These are phyloP conservation scores for Cantharis flavilabris DNA, from an alignment of 2,888 invertebrate genomes.

Conservation along the genomic window DNA sequence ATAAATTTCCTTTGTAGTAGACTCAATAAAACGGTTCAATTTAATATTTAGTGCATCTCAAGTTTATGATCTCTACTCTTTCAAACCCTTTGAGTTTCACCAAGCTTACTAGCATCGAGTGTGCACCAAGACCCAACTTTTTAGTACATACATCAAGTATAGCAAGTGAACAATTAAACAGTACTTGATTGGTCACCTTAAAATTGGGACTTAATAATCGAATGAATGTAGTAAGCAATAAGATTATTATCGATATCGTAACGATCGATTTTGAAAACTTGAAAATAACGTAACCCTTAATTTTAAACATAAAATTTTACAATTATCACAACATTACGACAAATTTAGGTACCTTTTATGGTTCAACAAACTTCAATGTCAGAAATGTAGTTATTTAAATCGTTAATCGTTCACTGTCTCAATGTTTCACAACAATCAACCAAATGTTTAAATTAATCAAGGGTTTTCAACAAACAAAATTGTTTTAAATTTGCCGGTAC, in stretches of 20 bases:
- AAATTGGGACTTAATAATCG: not conserved
- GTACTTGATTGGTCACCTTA: not conserved
- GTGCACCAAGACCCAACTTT: not conserved
- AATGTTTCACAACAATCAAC: not conserved
- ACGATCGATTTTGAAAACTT: not conserved
- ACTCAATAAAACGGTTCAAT: not conserved
- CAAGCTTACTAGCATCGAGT: not conserved
- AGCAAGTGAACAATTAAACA: not conserved
- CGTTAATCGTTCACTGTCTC: not conserved
- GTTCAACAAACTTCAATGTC: not conserved
- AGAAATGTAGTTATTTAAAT: not conserved
- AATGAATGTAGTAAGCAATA: not conserved
- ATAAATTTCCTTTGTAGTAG: not conserved
- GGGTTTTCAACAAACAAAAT: not conserved
- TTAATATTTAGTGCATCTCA: not conserved
- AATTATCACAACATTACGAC: not conserved
- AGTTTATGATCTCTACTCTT: not conserved
- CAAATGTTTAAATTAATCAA: not conserved
- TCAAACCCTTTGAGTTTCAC: not conserved
- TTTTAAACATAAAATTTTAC: not conserved
- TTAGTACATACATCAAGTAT: not conserved
- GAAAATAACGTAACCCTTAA: not conserved
- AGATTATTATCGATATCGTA: not conserved
- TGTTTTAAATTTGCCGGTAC: not conserved
- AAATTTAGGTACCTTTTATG: not conserved